These are phyloP conservation scores for Nemotelus nigrinus DNA, from an alignment of 2,888 invertebrate species.

Conservation along the genomic window DNA sequence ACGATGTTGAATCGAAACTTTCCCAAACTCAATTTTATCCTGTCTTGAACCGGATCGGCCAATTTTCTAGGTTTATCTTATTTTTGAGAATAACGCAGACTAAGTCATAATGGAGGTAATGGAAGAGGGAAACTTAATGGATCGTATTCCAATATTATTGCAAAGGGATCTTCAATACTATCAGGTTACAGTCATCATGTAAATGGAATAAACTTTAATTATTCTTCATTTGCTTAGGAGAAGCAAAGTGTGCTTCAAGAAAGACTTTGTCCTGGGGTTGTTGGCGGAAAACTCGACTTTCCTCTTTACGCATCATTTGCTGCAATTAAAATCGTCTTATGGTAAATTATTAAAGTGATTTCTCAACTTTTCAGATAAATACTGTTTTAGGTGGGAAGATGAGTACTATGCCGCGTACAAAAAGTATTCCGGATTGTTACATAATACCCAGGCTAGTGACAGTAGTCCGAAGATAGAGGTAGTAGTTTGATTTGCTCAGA, in stretches of 20 bases:
- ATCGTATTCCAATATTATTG: constrained; percentile 82
- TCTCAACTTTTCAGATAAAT: not conserved
- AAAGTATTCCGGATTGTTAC: constrained; percentile 70
- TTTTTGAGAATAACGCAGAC: too few species aligned
- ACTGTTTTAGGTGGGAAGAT: constrained; percentile 72
- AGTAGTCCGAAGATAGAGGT: constrained; percentile 59
- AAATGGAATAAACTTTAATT: not conserved
- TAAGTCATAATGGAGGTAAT: constrained; percentile 78
- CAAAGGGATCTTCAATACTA: constrained; percentile 87
- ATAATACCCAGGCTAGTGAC: constrained; percentile 50
- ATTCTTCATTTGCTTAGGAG: constrained; percentile 63
- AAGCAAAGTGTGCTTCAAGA: constrained; percentile 82
- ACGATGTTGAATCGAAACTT: too few species aligned
- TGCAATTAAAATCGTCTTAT: constrained; percentile 82
- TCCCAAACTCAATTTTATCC: too few species aligned
- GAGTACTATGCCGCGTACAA: constrained; percentile 82
- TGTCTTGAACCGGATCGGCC: too few species aligned
- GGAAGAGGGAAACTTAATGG: constrained; percentile 91
- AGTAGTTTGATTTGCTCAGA: constrained; percentile 26
- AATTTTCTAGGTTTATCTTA: too few species aligned
- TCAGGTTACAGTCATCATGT: constrained; percentile 68
- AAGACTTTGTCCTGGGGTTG: constrained; percentile 80
- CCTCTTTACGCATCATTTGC: constrained; percentile 86
- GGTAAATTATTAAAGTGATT: constrained; percentile 63
- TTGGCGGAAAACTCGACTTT: constrained; percentile 83